phyloP scores from a whole-genome alignment of 2,888 invertebrate genomes.

The Andrena trimmerana region DNA sequence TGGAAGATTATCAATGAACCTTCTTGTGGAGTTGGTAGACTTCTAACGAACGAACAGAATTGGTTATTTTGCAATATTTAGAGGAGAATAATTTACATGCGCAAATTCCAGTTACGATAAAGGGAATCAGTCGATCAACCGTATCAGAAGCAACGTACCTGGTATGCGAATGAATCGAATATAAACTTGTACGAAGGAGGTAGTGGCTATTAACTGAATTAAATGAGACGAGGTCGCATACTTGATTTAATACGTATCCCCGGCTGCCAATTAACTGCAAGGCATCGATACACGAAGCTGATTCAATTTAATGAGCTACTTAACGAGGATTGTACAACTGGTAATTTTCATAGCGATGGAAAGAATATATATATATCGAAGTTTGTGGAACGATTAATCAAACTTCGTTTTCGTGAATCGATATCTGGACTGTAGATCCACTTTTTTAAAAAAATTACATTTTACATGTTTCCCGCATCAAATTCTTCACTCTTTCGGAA shows the following conservation, averaged over 20 bases:
- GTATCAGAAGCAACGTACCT: not conserved
- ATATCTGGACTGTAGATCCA: no score
- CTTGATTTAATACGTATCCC: constrained; percentile 37
- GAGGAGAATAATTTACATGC: not conserved
- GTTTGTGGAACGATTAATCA: not conserved
- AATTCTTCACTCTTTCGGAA: no score
- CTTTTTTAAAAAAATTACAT: not conserved
- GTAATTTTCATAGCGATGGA: not conserved
- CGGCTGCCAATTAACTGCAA: constrained; percentile 31
- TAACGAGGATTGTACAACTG: not conserved
- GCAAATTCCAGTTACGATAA: not conserved
- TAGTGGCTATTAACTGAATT: constrained; percentile 39
- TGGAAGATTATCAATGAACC: no score
- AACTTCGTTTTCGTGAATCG: not conserved
- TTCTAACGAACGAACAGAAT: no score
- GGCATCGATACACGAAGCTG: constrained; percentile 14
- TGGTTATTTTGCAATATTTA: no score
- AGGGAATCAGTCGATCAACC: not conserved
- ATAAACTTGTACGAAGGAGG: not conserved
- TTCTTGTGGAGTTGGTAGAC: no score
- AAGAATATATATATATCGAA: not conserved
- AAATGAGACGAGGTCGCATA: constrained; percentile 40
- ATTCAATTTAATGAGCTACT: not conserved
- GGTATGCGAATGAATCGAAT: not conserved
- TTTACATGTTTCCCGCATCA: no score